These are phyloP conservation scores for Caranx melampygus DNA, from an alignment of 2,113 vertebrate genomes.

Conservation along the genomic window DNA sequence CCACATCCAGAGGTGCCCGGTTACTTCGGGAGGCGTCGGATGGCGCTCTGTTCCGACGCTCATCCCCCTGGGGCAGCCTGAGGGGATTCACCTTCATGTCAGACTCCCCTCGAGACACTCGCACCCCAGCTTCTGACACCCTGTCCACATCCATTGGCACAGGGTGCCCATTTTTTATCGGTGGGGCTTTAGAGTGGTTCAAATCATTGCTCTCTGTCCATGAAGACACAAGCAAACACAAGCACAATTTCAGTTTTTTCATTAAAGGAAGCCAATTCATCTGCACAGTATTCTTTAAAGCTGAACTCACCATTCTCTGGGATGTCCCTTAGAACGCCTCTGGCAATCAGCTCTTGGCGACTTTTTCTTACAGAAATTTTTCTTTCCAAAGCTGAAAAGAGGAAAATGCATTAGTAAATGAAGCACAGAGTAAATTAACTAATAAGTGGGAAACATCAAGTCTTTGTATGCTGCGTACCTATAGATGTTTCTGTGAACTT, in stretches of 20 bases:
- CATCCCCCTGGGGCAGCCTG: constrained; percentile 79
- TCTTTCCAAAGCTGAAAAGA: constrained; percentile 91
- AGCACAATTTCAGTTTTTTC: no score
- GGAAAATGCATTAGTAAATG: neutral
- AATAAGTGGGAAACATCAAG: neutral
- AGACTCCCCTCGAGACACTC: constrained; percentile 79
- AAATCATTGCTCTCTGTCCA: constrained; percentile 84
- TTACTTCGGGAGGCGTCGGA: constrained; percentile 75
- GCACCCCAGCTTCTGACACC: constrained; percentile 51
- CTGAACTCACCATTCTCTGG: constrained; percentile 87
- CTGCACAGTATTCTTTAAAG: neutral
- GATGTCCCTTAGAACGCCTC: constrained; percentile 92
- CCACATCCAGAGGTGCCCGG: constrained; percentile 82
- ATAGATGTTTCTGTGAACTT: constrained; percentile 95
- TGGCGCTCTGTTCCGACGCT: constrained; percentile 60
- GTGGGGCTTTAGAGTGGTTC: constrained; percentile 78
- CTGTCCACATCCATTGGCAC: constrained; percentile 72
- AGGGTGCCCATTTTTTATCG: constrained; percentile 91
- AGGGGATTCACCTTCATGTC: constrained; percentile 72
- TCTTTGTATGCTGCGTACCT: constrained; percentile 78
- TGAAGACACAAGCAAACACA: neutral
- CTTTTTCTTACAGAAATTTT: constrained; percentile 95
- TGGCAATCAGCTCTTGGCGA: constrained; percentile 93
- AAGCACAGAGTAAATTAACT: neutral
- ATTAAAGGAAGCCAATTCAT: neutral